Conservation (phyloP, 2,113 vertebrate species). For the Mesocricetus auratus region DNA sequence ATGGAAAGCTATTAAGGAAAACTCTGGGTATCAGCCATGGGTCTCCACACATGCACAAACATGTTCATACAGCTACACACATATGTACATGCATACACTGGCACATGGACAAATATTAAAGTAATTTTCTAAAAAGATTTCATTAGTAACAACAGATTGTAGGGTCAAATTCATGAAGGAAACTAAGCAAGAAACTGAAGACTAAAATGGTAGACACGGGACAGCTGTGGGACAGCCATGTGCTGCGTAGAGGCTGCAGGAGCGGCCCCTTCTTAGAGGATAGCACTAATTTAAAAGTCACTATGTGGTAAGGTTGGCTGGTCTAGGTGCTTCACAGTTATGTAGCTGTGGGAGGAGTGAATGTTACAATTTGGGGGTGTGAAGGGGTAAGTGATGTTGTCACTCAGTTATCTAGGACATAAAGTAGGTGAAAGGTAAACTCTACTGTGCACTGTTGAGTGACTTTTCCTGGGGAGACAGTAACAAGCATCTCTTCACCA, state of each 20-base stretch:
- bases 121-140: neutral
- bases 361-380: neutral
- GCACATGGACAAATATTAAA: neutral
- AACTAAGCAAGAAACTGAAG: neutral
- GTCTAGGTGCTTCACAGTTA: fast-evolving
- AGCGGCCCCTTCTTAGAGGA: neutral
- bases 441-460: neutral
- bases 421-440: neutral
- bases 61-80: neutral
- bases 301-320: neutral
- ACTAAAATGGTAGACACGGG: fast-evolving
- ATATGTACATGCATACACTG: neutral
- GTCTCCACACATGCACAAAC: neutral
- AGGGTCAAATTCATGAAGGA: neutral
- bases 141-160: neutral
- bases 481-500: neutral
- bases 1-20: neutral
- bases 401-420: neutral
- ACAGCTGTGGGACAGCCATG: too few species aligned
- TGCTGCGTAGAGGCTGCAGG: neutral
- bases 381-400: neutral
- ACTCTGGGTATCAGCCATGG: neutral
- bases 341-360: neutral
- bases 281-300: neutral
- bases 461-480: neutral